Conservation (phyloP, 1,140 invertebrate genomes). For the Tribolium castaneum region DNA sequence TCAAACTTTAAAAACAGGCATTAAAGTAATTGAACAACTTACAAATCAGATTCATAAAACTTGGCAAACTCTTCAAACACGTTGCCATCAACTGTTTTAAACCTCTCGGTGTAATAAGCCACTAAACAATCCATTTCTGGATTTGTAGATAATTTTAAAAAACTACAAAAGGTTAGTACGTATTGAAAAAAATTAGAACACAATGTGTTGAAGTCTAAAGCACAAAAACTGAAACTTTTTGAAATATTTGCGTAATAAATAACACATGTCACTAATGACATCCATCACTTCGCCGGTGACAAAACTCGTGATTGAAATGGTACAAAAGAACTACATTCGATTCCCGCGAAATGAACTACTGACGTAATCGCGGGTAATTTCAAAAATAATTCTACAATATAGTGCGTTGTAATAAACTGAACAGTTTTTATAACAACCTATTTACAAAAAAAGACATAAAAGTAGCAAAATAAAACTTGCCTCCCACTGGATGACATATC, state of each 20-base stretch:
- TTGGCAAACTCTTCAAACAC: conserved; percentile 54
- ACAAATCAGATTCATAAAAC: conserved; percentile 56
- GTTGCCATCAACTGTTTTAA: conserved; percentile 54
- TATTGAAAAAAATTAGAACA: background rate
- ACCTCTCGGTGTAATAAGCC: conserved; percentile 53
- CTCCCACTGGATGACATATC: no score
- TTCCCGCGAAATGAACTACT: no score
- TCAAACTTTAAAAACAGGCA: background rate
- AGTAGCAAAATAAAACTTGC: no score
- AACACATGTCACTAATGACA: background rate
- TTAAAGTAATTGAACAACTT: conserved; percentile 21
- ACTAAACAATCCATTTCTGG: conserved; percentile 54
- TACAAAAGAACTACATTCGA: no score
- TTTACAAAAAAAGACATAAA: no score
- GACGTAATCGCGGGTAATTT: no score
- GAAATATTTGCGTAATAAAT: background rate
- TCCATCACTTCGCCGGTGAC: no score
- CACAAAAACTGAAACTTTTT: background rate
- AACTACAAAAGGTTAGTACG: background rate
- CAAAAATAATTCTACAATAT: no score
- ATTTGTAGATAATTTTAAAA: conserved; percentile 3
- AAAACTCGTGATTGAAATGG: no score
- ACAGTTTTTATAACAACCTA: no score
- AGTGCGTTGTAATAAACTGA: no score
- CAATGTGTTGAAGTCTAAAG: background rate